phyloP scores from a whole-genome alignment of 2,113 vertebrate genomes.

The Mugil cephalus region DNA sequence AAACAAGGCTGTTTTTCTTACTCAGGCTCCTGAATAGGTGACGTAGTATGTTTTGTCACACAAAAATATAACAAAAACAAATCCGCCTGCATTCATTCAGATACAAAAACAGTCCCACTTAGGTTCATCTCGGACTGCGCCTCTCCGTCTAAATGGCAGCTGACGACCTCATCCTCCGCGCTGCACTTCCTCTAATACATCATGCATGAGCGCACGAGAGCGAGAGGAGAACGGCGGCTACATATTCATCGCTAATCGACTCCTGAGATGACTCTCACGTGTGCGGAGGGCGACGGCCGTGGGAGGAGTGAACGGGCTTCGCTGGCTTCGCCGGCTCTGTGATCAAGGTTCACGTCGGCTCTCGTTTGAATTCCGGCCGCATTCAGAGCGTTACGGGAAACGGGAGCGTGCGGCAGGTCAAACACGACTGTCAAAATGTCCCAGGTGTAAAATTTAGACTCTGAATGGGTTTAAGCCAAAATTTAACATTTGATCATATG shows the following conservation, averaged over 20 bases:
- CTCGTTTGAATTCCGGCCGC: slow-evolving; percentile 3
- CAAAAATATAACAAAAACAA: background rate
- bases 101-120: background rate
- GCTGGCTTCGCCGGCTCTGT: background rate
- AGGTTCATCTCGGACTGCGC: background rate
- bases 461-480: background rate
- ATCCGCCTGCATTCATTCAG: background rate
- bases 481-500: background rate
- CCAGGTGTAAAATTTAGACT: background rate
- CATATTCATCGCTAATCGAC: slow-evolving; percentile 43
- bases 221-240: slow-evolving; percentile 13
- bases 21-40: background rate
- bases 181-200: slow-evolving; percentile 44
- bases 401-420: slow-evolving; percentile 4
- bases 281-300: slow-evolving; percentile 13
- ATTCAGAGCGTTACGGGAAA: slow-evolving; percentile 8
- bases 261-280: slow-evolving; percentile 30
- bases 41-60: too few relatives aligned
- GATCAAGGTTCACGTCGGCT: slow-evolving; percentile 12
- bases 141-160: slow-evolving; percentile 4
- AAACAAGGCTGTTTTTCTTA: background rate
- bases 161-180: slow-evolving; percentile 18
- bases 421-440: background rate
- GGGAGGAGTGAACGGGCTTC: slow-evolving; percentile 32
- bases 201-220: slow-evolving; percentile 40